These are phyloP conservation scores for Spinus pinus DNA, from an alignment of 2,797 vertebrate genomes.

Conservation along the genomic window DNA sequence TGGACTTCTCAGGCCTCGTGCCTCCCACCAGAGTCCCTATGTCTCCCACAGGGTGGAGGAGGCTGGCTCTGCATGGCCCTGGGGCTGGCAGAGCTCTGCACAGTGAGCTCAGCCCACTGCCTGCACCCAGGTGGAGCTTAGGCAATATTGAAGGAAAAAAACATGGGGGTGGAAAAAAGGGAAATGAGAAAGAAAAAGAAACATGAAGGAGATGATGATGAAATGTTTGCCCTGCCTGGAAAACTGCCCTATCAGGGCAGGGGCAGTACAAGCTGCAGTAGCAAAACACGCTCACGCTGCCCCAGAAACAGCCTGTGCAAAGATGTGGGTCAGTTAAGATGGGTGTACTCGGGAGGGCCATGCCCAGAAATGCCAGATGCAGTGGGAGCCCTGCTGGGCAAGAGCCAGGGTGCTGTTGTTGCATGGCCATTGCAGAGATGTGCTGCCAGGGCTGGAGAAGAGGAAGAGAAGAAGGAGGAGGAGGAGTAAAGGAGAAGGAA, in stretches of 20 bases:
- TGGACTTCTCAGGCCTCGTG: neutral
- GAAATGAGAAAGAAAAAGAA: constrained; percentile 41
- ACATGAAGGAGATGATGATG: neutral
- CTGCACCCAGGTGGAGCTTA: neutral
- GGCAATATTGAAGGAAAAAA: constrained; percentile 24
- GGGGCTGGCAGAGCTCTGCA: neutral
- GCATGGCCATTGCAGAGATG: neutral
- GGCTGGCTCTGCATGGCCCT: neutral
- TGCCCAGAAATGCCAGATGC: neutral
- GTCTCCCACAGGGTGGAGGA: neutral
- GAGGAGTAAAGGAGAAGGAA: neutral
- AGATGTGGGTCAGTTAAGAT: constrained; percentile 62
- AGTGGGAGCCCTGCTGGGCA: neutral
- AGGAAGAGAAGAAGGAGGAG: neutral
- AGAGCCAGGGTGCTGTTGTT: neutral
- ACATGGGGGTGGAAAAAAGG: neutral
- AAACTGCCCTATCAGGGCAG: constrained; percentile 5
- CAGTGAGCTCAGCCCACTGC: neutral
- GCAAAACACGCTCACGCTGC: constrained; percentile 40
- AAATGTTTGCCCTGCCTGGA: neutral
- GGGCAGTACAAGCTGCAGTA: neutral
- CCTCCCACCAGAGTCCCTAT: neutral
- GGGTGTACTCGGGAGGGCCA: neutral
- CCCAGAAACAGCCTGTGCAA: constrained; percentile 2
- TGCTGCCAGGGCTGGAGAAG: neutral